Conservation (phyloP, 1,140 invertebrate species). For the Caenorhabditis remanei region DNA sequence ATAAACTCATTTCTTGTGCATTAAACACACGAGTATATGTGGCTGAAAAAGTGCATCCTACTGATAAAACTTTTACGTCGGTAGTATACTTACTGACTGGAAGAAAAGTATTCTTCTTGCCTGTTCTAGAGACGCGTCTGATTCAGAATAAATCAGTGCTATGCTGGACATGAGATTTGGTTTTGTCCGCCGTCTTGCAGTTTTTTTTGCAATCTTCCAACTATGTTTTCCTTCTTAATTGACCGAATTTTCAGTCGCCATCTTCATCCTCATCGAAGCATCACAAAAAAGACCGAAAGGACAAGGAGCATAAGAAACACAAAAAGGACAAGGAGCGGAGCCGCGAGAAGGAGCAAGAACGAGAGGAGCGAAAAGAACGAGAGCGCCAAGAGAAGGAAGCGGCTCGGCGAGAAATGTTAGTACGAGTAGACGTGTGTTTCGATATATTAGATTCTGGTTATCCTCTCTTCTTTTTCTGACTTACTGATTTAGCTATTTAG, state of each 20-base stretch:
- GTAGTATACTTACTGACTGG: no score
- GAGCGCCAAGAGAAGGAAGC: conserved; percentile 38
- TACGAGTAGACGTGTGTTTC: not conserved
- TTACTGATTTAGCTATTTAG: not conserved
- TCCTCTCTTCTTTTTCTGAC: not conserved
- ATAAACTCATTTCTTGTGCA: no score
- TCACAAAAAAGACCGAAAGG: conserved; percentile 56
- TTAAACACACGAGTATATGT: no score
- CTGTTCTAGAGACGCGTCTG: no score
- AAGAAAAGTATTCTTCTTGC: no score
- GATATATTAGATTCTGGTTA: not conserved
- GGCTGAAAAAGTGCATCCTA: not conserved
- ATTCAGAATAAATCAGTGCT: no score
- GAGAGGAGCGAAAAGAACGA: conserved; percentile 53
- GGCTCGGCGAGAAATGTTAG: conserved; percentile 30
- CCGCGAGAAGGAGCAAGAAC: conserved; percentile 27
- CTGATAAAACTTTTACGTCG: not conserved
- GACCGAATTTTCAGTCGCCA: conserved; percentile 17
- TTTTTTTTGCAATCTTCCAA: no score
- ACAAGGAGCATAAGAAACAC: conserved; percentile 46
- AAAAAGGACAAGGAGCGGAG: conserved; percentile 31
- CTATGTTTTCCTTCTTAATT: not conserved
- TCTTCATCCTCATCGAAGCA: conserved; percentile 27
- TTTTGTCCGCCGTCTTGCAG: no score
- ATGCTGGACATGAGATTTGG: no score